Evolutionary conservation across 2,113 vertebrate genomes (phyloP), one percentile per base, ranked within the genome.

Genomic region (Epinephelus fuscoguttatus): DNA sequence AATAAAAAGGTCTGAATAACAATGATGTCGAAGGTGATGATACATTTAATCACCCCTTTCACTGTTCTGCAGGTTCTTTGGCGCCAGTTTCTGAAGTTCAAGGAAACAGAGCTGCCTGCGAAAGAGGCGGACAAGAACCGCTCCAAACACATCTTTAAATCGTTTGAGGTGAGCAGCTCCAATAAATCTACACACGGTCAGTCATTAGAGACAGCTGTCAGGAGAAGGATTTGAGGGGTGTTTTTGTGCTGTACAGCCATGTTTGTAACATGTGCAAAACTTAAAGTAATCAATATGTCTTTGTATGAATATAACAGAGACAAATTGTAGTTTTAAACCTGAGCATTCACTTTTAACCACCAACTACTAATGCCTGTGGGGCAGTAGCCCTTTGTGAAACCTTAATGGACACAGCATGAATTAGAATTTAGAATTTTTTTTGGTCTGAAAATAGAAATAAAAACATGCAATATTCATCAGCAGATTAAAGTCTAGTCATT

Each of bases 11-110:
- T 74, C 62, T n/a, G 12, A n/a, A 4, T 2, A 18, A 63, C 18
- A 12, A 2, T 3, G 19, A 40, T 3, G 7, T 40, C 12, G 27
- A 64, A 15, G 37, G 17, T 15, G 19, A 63, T 4, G 19, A 45
- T 9, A 1, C 18, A 19, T 11, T 1, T 15, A 25, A 59, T n/a
- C 1, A 8, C 3, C 30, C 33, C 3, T 11, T 45, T 55, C 27
- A 17, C 4, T 80, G 0, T 19, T 12, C 5, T 47, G 0, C 87
- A 99, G 97, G 95, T 98, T 89, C 93, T 99, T 4, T 99, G 98
- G 98, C 97, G 96, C 49, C 98, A 99, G 94, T 99, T 99, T 87
- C 91, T 99, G 45, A 98, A 98, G 85, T 99, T 97, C 88, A 99
- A 99, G 87, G 98, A 98, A 92, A 97, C 95, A 0, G 98, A 99